Evolutionary conservation across 2,888 invertebrate genomes (phyloP), one percentile per base, ranked within the genome.

Genomic region (Hyalella azteca): DNA sequence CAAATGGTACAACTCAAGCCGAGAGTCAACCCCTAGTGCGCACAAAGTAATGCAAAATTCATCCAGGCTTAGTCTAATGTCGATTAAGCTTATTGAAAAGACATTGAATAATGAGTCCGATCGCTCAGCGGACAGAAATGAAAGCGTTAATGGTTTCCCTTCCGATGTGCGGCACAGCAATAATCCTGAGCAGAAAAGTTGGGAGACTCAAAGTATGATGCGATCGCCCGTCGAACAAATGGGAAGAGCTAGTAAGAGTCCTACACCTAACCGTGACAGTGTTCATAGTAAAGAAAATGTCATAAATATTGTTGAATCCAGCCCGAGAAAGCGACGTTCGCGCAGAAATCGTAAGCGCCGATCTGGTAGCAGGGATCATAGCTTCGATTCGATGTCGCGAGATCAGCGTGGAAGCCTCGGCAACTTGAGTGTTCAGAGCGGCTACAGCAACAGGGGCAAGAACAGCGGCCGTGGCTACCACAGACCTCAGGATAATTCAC

Each of bases 281-380:
- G 73, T 83, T 48, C 83, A 83, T 77, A 83, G 83, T 60, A 83
- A 83, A 54, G 83, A 83, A 59, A 83, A 83, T 78, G 77, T 81
- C 15, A 78, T 83, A 26, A 78, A 79, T 36, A 81, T 81, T 22
- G 77, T 79, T 9, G 80, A 78, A 59, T 41, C 75, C n/a, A 73
- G 81, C 22, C 48, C 81, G 22, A 81, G 79, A 36, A 83, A 78
- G 60, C 78, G 81, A 19, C 50, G 78, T n/a, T 36, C 66, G 2
- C 32, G 66, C 9, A 81, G 80, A 48, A 80, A 79, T 66, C 77
- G 83, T 19, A 77, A 78, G 77, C 73, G 81, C 36, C 49, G 78
- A 49, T 83, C 83, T 50, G 77, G 76, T 36, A 83, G 83, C 79
- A 77, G 83, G 73, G 83, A 83, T 19, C 80, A 80, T 11, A 81